Base-by-base conservation (phyloP, 1,140 invertebrate genomes). In the Drosophila murphyi region DNA sequence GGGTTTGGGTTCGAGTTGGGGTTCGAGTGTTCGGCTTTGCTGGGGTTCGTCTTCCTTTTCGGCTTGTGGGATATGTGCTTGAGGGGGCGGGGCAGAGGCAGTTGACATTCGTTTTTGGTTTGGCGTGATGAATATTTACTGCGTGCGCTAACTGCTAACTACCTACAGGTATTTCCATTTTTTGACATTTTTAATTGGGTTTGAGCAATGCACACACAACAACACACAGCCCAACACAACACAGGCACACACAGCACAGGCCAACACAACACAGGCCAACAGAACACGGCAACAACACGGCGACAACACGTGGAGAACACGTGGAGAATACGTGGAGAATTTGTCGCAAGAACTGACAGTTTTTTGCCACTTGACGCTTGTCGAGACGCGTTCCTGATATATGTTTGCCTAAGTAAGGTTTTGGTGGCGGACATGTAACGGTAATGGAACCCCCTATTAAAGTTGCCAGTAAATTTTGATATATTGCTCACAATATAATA, bases 141-240 rank as follows among this genome's bases (percentile, higher is more conserved):
- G 85, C 85, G 86, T 89, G 86, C 86, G 80, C 86, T 89, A 90
- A 89, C 85, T 89, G 85, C 85, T 90, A 89, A 89, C 85, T 89
- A 89, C 85, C 85, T 89, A 90, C 85, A 89, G 85, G 86, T 89
- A 89, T 89, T 89, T 77, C 64, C 72, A 90, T 89, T 89, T 85
- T 85, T 85, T 90, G 85, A 89, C 86, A 89, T 89, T 89, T 89
- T 89, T 89, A 89, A 89, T 89, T 89, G 85, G 85, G 85, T 89
- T 90, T 85, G 85, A 89, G 85, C 80, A 71, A 65, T 63, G 57
- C 57, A 72, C 69, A 72, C 73, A 48, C 37, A 43, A 48, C 56
- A 29, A 50, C 31, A 37, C 31, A 50, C 20, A 48, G 20, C 1
- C 20, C 20, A 20, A 20, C 34, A 35, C 41, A 50, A 57, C n/a